phyloP scores from a whole-genome alignment of 2,888 invertebrate genomes.

The Agrochola litura region DNA sequence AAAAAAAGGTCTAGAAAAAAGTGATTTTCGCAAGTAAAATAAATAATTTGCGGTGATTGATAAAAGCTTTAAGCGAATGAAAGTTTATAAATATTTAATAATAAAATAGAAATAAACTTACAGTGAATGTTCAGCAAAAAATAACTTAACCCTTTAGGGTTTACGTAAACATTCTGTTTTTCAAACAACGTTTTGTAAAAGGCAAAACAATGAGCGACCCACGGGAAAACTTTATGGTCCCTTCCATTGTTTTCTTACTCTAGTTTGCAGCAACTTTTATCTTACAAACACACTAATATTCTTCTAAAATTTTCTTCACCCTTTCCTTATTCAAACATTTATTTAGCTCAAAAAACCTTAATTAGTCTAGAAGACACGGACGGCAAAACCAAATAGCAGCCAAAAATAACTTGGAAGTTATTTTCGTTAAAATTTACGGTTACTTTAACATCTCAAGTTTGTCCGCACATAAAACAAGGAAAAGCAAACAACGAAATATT shows the following conservation, averaged over 20 bases:
- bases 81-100: neutral
- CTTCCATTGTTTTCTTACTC: slow-evolving; percentile 34
- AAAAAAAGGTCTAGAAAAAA: neutral
- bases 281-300: slow-evolving; percentile 14
- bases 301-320: neutral
- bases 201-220: slow-evolving; percentile 35
- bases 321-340: slow-evolving; percentile 14
- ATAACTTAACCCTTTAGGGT: neutral
- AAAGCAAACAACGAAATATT: slow-evolving; percentile 12
- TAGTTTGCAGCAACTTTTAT: slow-evolving; percentile 21
- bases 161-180: slow-evolving; percentile 12
- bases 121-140: neutral
- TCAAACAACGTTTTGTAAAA: slow-evolving; percentile 30
- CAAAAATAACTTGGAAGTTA: slow-evolving; percentile 35
- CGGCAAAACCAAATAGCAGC: neutral
- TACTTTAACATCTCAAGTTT: slow-evolving; percentile 10
- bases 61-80: neutral
- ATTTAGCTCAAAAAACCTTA: slow-evolving; percentile 4
- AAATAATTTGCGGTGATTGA: neutral
- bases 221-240: slow-evolving; percentile 19
- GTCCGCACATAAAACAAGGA: slow-evolving; percentile 7
- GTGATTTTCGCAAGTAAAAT: neutral
- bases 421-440: slow-evolving; percentile 22
- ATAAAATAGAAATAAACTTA: neutral
- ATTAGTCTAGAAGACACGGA: slow-evolving; percentile 15